A percentile compares a stretch with the other conserved stretches of the same genome.
These are phyloP conservation scores for Noctuana brunneofusca DNA, from an alignment of 2,888 invertebrate genomes.

Conservation along the genomic window DNA sequence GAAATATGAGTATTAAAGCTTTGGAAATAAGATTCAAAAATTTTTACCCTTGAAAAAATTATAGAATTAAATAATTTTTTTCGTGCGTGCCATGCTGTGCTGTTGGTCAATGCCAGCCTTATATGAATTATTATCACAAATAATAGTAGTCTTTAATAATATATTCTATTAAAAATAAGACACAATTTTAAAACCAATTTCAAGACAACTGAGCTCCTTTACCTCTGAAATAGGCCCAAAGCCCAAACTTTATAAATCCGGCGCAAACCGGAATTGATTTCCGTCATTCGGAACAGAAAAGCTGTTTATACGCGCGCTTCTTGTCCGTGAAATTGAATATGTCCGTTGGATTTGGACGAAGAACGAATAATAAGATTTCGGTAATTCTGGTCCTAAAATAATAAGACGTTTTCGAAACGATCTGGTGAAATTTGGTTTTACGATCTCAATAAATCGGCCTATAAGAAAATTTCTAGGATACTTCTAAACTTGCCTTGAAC, in stretches of 20 bases:
- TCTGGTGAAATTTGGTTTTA: background rate
- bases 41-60: too few species aligned
- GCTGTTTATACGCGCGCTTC: slow-evolving; percentile 50
- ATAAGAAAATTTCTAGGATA: too few species aligned
- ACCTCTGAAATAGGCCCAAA: background rate
- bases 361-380: slow-evolving; percentile 46
- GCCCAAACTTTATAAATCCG: slow-evolving; percentile 12
- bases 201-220: background rate
- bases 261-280: slow-evolving; percentile 35
- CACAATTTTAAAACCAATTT: background rate
- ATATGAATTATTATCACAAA: too few species aligned
- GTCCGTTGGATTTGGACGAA: slow-evolving; percentile 55
- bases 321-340: slow-evolving; percentile 62
- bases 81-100: too few species aligned
- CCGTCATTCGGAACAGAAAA: slow-evolving; percentile 38
- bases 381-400: background rate
- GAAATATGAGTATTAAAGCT: too few species aligned
- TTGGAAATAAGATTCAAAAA: too few species aligned
- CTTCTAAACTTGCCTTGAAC: too few species aligned
- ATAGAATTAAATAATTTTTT: too few species aligned
- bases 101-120: too few species aligned
- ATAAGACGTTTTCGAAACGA: background rate
- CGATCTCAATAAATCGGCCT: too few species aligned
- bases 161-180: background rate
- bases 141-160: too few species aligned